These are phyloP conservation scores for Lota lota DNA, from an alignment of 2,113 vertebrate genomes.

Conservation along the genomic window DNA sequence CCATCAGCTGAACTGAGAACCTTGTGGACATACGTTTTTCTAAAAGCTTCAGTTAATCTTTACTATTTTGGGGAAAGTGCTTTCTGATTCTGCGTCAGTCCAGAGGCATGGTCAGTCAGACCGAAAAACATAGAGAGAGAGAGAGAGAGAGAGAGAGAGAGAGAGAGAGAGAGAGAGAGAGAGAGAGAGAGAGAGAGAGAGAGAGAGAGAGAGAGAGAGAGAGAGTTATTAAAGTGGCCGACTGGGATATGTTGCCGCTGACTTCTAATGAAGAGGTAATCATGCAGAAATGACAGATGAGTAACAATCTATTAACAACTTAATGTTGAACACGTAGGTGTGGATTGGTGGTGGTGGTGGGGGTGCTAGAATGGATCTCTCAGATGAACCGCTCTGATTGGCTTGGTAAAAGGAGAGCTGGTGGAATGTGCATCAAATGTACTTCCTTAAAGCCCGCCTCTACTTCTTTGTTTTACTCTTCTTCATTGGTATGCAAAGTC, in stretches of 20 bases:
- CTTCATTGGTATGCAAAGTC: constrained; percentile 75
- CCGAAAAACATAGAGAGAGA: neutral
- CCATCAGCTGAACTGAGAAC: constrained; percentile 33
- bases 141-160: too few relatives aligned
- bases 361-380: constrained; percentile 25
- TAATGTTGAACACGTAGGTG: constrained; percentile 68
- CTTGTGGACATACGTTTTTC: constrained; percentile 35
- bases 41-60: constrained; percentile 50
- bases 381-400: constrained; percentile 66
- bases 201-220: neutral
- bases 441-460: constrained; percentile 60
- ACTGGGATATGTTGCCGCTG: constrained; percentile 36
- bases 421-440: constrained; percentile 52
- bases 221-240: constrained; percentile 27
- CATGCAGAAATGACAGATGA: constrained; percentile 63
- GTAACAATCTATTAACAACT: constrained; percentile 65
- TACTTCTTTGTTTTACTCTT: constrained; percentile 24
- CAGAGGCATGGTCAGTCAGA: constrained; percentile 25
- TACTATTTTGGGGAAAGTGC: constrained; percentile 37
- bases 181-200: too few relatives aligned
- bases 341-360: constrained; percentile 52
- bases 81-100: constrained; percentile 26
- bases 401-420: constrained; percentile 60
- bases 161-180: too few relatives aligned
- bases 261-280: constrained; percentile 66